Base-by-base conservation (phyloP, 2,888 invertebrate genomes). In the Microplitis manilae region DNA sequence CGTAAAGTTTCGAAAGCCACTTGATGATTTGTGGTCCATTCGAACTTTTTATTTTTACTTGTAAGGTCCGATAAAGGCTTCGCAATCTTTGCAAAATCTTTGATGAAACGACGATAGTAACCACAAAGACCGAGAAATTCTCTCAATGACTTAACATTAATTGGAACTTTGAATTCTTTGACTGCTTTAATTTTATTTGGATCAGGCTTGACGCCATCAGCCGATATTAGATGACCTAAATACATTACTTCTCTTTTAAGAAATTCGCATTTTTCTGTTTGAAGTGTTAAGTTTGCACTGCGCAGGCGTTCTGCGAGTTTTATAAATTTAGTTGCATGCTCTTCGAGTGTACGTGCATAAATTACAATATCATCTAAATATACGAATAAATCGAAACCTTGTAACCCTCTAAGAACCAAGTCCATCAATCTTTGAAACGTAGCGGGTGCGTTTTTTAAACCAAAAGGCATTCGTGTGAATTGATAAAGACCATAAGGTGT, bases 401-500 rank as follows among this genome's bases (percentile, higher is more conserved):
- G 13, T 62, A 62, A 20, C 1, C 72, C 72, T 2, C 13, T n/a
- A n/a, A 68, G 40, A n/a, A 76, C 74, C 2, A 61, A 40, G 15
- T 78, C 70, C 76, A 73, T 73, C 2, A 79, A 8, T 0, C 77
- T 38, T 59, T 77, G 77, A 17, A 79, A 79, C 0, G 74, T 77
- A 6, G 73, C 69, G 1, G 77, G 74, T 9, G 77, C 73, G 20
- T 69, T 77, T 67, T 74, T 74, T 40, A 77, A 65, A 0, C 73
- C 77, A 38, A 73, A 73, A 5, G 77, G 77, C 73, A 78, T 78
- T 6, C 74, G 17, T 0, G 40, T 13, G 50, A 74, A 79, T 8
- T 74, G 61, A 7, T 61, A 79, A 50, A 75, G 73, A 7, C 75
- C 75, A 8, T 65, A 61, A 1, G 70, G 67, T 5, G 70, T 75